Percentiles rank a stretch among this genome's conserved stretches.
Conservation (phyloP, 2,113 vertebrate species). For the Pelmatolapia mariae region DNA sequence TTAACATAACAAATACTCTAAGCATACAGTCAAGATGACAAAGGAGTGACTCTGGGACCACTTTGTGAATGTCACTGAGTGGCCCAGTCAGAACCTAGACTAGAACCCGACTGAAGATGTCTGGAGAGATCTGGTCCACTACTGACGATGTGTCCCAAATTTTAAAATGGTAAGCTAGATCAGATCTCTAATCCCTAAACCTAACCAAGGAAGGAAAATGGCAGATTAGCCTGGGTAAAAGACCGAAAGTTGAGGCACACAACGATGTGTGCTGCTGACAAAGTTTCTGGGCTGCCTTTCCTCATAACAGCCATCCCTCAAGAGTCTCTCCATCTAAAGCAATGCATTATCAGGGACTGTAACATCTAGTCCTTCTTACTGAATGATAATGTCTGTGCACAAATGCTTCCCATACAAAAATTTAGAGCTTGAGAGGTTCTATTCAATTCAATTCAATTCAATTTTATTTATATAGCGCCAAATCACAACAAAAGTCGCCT, state of each 20-base stretch:
- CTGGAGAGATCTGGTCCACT: not conserved
- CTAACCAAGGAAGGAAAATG: not conserved
- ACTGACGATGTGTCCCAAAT: accelerated
- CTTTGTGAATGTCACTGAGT: not conserved
- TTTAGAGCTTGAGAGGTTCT: no score
- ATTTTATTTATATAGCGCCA: no score
- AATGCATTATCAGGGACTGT: not conserved
- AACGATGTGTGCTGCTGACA: not conserved
- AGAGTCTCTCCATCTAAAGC: not conserved
- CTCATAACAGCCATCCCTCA: not conserved
- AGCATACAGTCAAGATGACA: not conserved
- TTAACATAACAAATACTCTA: not conserved
- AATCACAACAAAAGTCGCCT: no score
- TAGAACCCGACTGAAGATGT: accelerated
- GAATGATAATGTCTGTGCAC: no score
- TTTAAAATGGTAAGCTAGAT: not conserved
- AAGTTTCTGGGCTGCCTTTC: not conserved
- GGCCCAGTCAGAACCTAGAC: not conserved
- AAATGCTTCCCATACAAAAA: no score
- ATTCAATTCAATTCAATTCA: no score
- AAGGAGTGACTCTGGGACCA: not conserved
- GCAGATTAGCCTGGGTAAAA: not conserved
- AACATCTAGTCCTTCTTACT: not conserved
- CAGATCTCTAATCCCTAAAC: not conserved
- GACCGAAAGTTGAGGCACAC: not conserved